Percentiles rank a stretch among this genome's conserved stretches.
These are phyloP conservation scores for Synanthedon tipuliformis DNA, from an alignment of 2,888 invertebrate genomes.

Conservation along the genomic window DNA sequence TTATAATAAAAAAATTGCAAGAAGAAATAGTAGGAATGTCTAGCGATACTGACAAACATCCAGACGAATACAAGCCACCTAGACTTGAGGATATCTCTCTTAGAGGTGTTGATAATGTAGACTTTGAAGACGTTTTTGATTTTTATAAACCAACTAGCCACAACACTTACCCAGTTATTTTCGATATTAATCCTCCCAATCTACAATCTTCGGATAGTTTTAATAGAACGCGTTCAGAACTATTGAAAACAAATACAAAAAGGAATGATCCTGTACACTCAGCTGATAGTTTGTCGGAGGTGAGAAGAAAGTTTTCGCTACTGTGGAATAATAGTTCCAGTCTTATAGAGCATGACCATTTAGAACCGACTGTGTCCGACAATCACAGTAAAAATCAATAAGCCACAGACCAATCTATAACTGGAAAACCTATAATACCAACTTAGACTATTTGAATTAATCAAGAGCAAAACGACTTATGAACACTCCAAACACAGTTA, in stretches of 20 bases:
- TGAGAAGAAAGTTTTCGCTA: neutral
- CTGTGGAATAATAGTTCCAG: neutral
- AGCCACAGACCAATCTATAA: too few species aligned
- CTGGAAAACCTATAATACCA: too few species aligned
- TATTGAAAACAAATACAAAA: neutral
- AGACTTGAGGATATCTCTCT: neutral
- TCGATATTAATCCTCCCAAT: neutral
- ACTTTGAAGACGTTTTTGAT: neutral
- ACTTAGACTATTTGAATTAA: too few species aligned
- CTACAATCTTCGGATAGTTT: neutral
- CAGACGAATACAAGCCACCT: neutral
- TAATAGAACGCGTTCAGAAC: neutral
- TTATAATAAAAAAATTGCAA: constrained; percentile 30
- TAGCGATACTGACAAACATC: constrained; percentile 9
- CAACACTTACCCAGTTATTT: neutral
- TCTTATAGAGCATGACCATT: neutral
- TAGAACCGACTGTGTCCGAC: too few species aligned
- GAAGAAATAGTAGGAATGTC: constrained; percentile 31
- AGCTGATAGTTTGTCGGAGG: neutral
- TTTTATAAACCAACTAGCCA: neutral
- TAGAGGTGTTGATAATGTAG: neutral
- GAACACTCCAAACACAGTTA: too few species aligned
- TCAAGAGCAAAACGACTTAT: too few species aligned
- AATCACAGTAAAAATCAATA: too few species aligned
- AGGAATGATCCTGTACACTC: neutral